These are phyloP conservation scores for Perognathus longimembris DNA, from an alignment of 2,113 vertebrate species.

Conservation along the genomic window DNA sequence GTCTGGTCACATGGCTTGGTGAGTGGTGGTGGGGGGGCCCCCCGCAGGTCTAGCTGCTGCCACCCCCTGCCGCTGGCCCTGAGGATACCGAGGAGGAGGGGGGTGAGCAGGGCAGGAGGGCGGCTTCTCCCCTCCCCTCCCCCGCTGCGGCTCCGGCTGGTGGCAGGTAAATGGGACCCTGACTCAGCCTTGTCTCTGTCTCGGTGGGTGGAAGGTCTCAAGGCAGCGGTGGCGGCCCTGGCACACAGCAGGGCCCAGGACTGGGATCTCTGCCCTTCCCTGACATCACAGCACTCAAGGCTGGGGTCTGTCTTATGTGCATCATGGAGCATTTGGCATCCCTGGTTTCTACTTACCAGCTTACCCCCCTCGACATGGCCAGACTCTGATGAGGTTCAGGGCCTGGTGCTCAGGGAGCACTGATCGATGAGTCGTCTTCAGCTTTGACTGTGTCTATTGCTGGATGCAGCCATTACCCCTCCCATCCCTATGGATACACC, in stretches of 20 bases:
- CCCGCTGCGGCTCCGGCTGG: no score
- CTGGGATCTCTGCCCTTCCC: not conserved
- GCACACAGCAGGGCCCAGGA: no score
- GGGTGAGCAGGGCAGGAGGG: not conserved
- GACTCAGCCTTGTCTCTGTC: not conserved
- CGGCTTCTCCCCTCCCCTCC: not conserved
- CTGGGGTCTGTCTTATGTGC: no score
- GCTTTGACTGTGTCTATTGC: no score
- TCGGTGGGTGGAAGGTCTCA: no score
- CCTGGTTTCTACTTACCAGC: not conserved
- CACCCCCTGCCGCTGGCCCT: constrained; percentile 68
- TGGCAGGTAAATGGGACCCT: no score
- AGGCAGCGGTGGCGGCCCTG: not conserved
- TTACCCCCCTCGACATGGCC: no score
- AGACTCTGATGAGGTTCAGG: not conserved
- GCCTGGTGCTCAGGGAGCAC: not conserved
- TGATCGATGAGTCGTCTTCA: not conserved
- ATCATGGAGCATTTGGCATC: not conserved
- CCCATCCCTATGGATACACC: no score
- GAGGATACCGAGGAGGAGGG: constrained; percentile 21
- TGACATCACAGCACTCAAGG: not conserved
- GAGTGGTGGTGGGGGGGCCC: no score
- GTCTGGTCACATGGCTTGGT: constrained; percentile 85
- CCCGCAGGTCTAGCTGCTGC: not conserved
- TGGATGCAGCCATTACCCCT: no score